Conservation (phyloP, 2,113 vertebrate species). For the Nothocercus julius region DNA sequence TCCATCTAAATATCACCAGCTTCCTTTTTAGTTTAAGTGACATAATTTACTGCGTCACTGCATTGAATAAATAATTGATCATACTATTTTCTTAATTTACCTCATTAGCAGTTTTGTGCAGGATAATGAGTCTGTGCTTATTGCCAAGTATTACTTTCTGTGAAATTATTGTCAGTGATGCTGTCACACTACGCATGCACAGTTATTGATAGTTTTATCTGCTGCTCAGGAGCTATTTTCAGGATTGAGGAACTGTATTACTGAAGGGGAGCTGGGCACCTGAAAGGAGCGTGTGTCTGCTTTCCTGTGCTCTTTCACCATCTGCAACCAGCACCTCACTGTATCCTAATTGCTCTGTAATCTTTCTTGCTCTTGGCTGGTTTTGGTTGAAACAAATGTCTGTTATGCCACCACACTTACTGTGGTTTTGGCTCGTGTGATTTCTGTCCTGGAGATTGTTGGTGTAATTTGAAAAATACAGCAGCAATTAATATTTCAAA, state of each 20-base stretch:
- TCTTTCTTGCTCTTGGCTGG: neutral
- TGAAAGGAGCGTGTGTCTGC: neutral
- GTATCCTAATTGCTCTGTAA: neutral
- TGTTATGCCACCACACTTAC: neutral
- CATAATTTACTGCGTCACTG: conserved; percentile 3
- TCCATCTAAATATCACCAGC: conserved; percentile 3
- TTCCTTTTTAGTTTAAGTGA: conserved; percentile 31
- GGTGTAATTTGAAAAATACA: neutral
- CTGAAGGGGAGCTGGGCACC: neutral
- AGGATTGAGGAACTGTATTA: neutral
- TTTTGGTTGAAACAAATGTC: neutral
- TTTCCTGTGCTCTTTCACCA: neutral
- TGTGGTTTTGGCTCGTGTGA: neutral
- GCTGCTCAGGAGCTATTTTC: neutral
- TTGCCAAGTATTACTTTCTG: conserved; percentile 1
- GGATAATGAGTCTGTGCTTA: conserved; percentile 9
- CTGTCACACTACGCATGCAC: neutral
- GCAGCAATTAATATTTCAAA: neutral
- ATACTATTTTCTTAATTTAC: neutral
- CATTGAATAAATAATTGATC: conserved; percentile 16
- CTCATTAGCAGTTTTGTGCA: conserved; percentile 5
- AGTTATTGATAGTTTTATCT: neutral
- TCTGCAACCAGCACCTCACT: neutral
- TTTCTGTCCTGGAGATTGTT: neutral
- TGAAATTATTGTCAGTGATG: neutral